Percentiles rank a stretch among this genome's conserved stretches.
phyloP scores from a whole-genome alignment of 2,888 invertebrate species.

The Synanthedon myopaeformis region DNA sequence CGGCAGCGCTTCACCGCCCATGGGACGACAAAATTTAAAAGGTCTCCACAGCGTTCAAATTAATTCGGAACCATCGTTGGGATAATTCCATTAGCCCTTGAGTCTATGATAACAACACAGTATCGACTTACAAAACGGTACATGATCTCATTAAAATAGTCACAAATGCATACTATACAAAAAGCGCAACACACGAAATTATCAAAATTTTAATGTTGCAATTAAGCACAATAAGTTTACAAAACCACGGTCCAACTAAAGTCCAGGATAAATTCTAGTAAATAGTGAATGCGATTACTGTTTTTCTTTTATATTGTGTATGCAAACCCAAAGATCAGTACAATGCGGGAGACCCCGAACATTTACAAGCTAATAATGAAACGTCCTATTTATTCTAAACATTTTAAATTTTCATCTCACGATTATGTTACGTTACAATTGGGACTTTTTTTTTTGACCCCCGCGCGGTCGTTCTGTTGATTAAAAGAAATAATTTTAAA shows the following conservation, averaged over 20 bases:
- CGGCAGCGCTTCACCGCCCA: slow-evolving; percentile 3
- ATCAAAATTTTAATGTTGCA: too few species aligned
- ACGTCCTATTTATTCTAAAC: slow-evolving; percentile 15
- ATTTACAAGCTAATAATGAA: slow-evolving; percentile 43
- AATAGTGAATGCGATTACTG: background rate
- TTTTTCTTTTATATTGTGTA: background rate
- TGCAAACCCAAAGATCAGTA: slow-evolving; percentile 2
- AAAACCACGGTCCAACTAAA: too few species aligned
- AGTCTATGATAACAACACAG: slow-evolving; percentile 7
- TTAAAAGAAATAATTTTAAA: background rate
- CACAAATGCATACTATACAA: too few species aligned
- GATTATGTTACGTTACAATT: background rate
- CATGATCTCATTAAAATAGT: background rate
- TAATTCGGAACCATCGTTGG: slow-evolving; percentile 44
- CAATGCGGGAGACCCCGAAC: slow-evolving; percentile 19
- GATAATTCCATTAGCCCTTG: slow-evolving; percentile 47
- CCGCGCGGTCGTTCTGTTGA: background rate
- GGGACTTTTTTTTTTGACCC: background rate
- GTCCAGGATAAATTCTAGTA: too few species aligned
- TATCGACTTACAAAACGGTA: background rate
- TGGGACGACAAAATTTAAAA: slow-evolving; percentile 30
- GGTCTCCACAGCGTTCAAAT: slow-evolving; percentile 30
- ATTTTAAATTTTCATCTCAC: background rate
- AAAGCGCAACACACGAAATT: too few species aligned
- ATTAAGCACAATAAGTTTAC: too few species aligned